Conservation (phyloP, 2,113 vertebrate species). For the Podarcis cretensis region DNA sequence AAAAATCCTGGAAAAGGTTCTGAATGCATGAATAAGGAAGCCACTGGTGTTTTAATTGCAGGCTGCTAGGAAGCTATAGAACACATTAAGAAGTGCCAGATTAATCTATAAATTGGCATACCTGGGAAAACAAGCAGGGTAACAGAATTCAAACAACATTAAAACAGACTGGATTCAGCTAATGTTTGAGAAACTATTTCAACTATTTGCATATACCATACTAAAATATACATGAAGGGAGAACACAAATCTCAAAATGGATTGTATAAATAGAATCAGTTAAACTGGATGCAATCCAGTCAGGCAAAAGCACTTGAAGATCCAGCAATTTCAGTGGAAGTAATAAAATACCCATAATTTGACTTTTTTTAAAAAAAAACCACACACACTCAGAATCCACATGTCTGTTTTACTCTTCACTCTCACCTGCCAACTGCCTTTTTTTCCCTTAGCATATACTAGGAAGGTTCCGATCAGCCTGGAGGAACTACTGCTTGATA, state of each 20-base stretch:
- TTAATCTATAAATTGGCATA: background rate
- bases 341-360: background rate
- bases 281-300: background rate
- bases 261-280: background rate
- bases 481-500: background rate
- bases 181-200: background rate
- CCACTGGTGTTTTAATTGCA: background rate
- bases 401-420: background rate
- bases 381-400: background rate
- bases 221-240: background rate
- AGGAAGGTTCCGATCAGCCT: background rate
- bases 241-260: background rate
- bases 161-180: background rate
- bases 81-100: background rate
- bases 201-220: background rate
- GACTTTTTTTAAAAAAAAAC: background rate
- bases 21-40: background rate
- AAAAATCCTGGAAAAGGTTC: background rate
- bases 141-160: background rate
- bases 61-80: background rate
- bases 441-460: background rate
- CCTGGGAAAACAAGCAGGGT: background rate
- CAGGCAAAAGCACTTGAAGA: background rate
- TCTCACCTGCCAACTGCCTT: background rate
- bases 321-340: background rate